Base-by-base conservation (phyloP, 1,140 invertebrate species). In the Steinernema feltiae region DNA sequence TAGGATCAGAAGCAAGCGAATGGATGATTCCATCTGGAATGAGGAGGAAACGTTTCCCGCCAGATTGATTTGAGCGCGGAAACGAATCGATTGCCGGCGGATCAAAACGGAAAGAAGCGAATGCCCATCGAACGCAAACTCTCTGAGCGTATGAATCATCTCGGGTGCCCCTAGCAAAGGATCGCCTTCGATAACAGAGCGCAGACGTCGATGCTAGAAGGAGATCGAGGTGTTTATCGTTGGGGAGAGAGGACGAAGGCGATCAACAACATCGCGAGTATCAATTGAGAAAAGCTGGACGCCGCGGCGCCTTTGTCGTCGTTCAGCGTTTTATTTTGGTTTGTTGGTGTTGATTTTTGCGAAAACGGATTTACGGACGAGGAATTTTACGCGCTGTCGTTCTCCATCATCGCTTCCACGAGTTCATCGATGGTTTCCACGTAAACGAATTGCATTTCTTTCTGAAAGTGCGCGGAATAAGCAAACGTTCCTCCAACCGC, bases 371-470 rank as follows among this genome's bases (percentile, higher is more conserved):
- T 84, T 87, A 90, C 90, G 80, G 91, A 91, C 69, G 93, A 90
- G 88, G 97, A 95, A 87, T 99, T 95, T 86, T 98, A 95, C 30
- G 89, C 85, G 30, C 89, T 89, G 79, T 93, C 92, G 0, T 93
- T 94, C 84, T 95, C 93, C 82, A 94, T 91, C 0, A 98, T 97
- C 72, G 99, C 90, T 89, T 81, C 89, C 0, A 95, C 93, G 15
- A 94, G 93, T 81, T 93, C 91, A 87, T 97, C 94, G 0, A n/a
- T n/a, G n/a, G n/a, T n/a, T n/a, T n/a, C n/a, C n/a, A n/a, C n/a
- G n/a, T n/a, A n/a, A n/a, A n/a, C n/a, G n/a, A n/a, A n/a, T n/a
- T n/a, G n/a, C n/a, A n/a, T n/a, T n/a, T n/a, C n/a, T n/a, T n/a
- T n/a, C n/a, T n/a, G n/a, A n/a, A n/a, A n/a, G n/a, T n/a, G n/a